phyloP scores from a whole-genome alignment of 2,113 vertebrate species.

The Eupsittula cactorum region DNA sequence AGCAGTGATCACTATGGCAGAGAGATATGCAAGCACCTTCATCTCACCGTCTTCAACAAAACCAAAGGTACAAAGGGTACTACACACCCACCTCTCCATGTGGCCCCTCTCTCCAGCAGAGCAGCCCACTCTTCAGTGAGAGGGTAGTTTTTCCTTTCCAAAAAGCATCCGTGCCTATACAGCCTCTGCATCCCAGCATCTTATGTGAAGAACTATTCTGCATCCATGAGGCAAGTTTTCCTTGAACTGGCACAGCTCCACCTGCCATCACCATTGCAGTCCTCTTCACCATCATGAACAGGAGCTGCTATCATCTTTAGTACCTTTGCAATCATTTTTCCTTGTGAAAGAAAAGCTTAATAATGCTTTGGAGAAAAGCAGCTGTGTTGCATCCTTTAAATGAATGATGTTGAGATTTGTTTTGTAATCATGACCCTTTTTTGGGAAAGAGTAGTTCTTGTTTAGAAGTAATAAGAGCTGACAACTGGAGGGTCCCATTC shows the following conservation, averaged over 20 bases:
- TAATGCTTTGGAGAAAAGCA: not conserved
- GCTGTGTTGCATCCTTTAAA: not conserved
- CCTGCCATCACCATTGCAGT: not conserved
- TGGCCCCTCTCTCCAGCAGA: not conserved
- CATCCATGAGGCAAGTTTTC: not conserved
- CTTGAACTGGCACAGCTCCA: fast-evolving
- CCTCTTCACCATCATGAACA: not conserved
- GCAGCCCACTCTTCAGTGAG: not conserved
- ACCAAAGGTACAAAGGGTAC: not conserved
- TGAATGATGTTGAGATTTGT: not conserved
- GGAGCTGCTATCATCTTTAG: not conserved
- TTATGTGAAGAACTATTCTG: not conserved
- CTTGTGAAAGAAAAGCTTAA: not conserved
- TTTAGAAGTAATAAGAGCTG: not conserved
- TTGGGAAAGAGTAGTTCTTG: not conserved
- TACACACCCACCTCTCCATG: not conserved
- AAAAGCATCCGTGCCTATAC: fast-evolving
- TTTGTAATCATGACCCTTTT: not conserved
- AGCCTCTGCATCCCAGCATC: not conserved
- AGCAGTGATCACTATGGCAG: not conserved
- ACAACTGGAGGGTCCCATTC: not conserved
- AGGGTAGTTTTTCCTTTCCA: not conserved
- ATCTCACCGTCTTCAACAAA: not conserved
- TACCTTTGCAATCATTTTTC: not conserved
- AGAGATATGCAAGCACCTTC: not conserved